phyloP scores from a whole-genome alignment of 1,140 invertebrate species.

The Apocrypta bakeri region DNA sequence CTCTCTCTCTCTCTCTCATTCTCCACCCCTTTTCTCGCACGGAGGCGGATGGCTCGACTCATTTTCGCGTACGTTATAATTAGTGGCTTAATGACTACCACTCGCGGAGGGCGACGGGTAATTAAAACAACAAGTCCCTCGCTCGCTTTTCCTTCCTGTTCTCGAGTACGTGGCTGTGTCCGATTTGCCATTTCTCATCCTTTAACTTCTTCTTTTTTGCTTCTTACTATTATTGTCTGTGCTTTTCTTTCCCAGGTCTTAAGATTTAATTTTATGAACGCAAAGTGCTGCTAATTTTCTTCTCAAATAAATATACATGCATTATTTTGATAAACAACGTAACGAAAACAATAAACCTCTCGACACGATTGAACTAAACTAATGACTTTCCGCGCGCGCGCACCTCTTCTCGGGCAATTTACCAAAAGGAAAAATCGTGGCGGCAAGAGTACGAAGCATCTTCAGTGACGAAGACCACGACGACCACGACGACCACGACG shows the following conservation, averaged over 20 bases:
- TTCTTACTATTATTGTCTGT: not conserved
- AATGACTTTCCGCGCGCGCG: slow-evolving; percentile 21
- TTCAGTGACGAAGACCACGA: too few species aligned
- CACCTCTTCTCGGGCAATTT: slow-evolving; percentile 40
- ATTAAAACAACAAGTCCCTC: slow-evolving; percentile 71
- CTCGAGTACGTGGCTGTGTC: slow-evolving; percentile 13
- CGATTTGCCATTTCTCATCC: slow-evolving; percentile 33
- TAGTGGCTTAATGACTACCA: slow-evolving; percentile 73
- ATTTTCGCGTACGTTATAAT: slow-evolving; percentile 74
- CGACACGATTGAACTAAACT: slow-evolving; percentile 31
- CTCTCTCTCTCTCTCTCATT: too few species aligned
- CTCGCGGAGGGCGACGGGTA: slow-evolving; percentile 69
- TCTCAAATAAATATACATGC: too few species aligned
- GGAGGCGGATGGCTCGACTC: slow-evolving; percentile 63
- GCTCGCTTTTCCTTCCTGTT: slow-evolving; percentile 33
- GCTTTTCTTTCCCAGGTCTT: not conserved
- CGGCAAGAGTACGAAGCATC: not conserved
- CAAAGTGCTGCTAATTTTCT: too few species aligned
- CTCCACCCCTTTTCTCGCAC: slow-evolving; percentile 23
- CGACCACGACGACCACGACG: not conserved
- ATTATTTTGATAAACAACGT: too few species aligned
- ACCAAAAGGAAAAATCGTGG: slow-evolving; percentile 47
- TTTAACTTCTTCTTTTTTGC: not conserved
- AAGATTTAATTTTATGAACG: too few species aligned
- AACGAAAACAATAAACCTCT: not conserved